phyloP scores from a whole-genome alignment of 1,140 invertebrate genomes.

The Drosophila athabasca region DNA sequence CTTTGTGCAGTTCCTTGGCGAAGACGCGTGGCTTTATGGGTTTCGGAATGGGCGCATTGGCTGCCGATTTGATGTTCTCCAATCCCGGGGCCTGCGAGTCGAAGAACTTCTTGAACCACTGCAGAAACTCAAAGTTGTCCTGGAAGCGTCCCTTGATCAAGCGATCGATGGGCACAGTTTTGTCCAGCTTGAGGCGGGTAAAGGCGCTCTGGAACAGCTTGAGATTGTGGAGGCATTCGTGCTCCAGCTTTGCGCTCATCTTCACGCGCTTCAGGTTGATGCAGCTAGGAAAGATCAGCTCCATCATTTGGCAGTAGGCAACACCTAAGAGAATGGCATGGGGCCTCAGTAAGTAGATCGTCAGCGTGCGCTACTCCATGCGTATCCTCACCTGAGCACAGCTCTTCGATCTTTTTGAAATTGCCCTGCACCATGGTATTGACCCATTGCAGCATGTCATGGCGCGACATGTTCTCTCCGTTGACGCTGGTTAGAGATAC shows the following conservation, averaged over 20 bases:
- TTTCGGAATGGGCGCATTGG: slow-evolving; percentile 43
- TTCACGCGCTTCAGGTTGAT: slow-evolving; percentile 97
- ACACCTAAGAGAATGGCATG: slow-evolving; percentile 84
- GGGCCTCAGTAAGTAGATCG: background rate
- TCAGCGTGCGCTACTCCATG: background rate
- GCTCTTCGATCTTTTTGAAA: slow-evolving; percentile 98
- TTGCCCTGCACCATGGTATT: slow-evolving; percentile 96
- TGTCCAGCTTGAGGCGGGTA: slow-evolving; percentile 98
- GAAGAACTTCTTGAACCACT: slow-evolving; percentile 99
- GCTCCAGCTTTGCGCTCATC: slow-evolving; percentile 98
- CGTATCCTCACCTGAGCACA: slow-evolving; percentile 91
- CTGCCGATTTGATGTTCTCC: slow-evolving; percentile 59
- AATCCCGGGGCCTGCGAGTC: slow-evolving; percentile 90
- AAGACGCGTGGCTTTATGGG: slow-evolving; percentile 42
- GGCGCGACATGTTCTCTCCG: slow-evolving; percentile 97
- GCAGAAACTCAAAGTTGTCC: slow-evolving; percentile 99
- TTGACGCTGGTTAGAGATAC: slow-evolving; percentile 98
- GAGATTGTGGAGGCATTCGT: slow-evolving; percentile 99
- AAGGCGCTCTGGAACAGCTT: slow-evolving; percentile 98
- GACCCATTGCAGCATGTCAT: slow-evolving; percentile 99
- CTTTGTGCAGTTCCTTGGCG: slow-evolving; percentile 10
- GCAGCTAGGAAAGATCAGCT: slow-evolving; percentile 97
- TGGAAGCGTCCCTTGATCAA: slow-evolving; percentile 97
- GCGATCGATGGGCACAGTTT: slow-evolving; percentile 92
- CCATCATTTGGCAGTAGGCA: slow-evolving; percentile 99